Evolutionary conservation across 1,140 invertebrate species (phyloP).

Genomic region (Metaphire vulgaris): DNA sequence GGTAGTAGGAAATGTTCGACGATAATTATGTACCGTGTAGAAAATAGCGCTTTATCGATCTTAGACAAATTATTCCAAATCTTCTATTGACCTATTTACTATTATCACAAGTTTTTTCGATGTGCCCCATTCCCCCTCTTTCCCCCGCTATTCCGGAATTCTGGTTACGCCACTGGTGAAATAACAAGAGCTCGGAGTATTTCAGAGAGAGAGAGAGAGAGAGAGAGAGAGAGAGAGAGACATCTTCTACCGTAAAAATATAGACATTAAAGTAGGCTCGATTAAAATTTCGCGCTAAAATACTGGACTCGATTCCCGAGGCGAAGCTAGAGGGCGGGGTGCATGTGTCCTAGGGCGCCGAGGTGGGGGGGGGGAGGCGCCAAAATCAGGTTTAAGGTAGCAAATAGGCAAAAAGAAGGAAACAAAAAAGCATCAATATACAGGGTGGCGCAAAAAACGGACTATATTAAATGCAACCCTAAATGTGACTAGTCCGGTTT

Average conservation of each 20-base stretch:
- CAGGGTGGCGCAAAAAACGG: no score
- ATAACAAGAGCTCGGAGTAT: not conserved
- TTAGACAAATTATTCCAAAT: not conserved
- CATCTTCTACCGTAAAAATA: not conserved
- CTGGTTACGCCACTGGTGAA: not conserved
- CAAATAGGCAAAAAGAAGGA: no score
- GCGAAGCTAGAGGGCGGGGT: no score
- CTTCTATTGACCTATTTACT: not conserved
- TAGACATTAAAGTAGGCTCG: not conserved
- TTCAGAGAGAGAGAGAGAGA: not conserved
- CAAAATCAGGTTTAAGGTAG: no score
- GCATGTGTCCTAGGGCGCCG: no score
- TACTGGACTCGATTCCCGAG: no score
- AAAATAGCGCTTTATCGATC: not conserved
- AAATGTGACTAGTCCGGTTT: no score
- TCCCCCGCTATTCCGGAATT: not conserved
- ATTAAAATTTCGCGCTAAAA: no score
- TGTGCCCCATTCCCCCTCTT: not conserved
- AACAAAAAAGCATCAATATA: no score
- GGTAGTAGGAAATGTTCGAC: no score
- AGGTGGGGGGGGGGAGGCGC: no score
- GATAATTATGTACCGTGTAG: not conserved
- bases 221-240: constrained; percentile 2
- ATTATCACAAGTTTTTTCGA: not conserved
- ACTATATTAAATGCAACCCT: no score